Base-by-base conservation (phyloP, 2,797 vertebrate species). In the Acipenser oxyrinchus region DNA sequence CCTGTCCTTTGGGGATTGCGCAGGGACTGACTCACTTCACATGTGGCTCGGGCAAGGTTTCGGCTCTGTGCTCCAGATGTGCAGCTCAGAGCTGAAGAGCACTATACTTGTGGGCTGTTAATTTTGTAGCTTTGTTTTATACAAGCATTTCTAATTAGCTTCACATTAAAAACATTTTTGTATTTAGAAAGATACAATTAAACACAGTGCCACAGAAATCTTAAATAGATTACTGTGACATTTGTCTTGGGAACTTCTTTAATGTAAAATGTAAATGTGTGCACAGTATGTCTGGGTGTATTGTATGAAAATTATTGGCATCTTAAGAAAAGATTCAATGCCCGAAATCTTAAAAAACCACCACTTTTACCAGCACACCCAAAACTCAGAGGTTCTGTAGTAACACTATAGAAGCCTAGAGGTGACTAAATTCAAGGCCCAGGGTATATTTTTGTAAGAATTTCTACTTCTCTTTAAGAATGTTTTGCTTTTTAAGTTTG, bases 51-150 rank as follows among this genome's bases (percentile, higher is more conserved):
- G 11, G 60, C 60, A 18, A 50, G 51, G 62, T 62, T 62, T 74
- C 57, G 51, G 49, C 66, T 68, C 70, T 69, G 49, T 64, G 75
- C 60, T 49, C 69, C 72, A 71, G 57, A 72, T 75, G 75, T 64
- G 60, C 49, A 10, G 10, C 66, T 13, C 50, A 9, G 55, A 52
- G 49, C 51, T 51, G 15, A 57, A 48, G 10, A 18, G 6, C 59
- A 51, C 60, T 11, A 59, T 52, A 10, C 49, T 8, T 10, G 10
- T 51, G 50, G n/a, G 13, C 49, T 23, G 49, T 51, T 49, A 62
- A 13, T 23, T 67, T 37, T 11, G 8, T 63, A 60, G 18, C 37
- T 62, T 48, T 49, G 51, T 23, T 66, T 66, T 13, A 57, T 60
- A 18, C 37, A 51, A 51, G 62, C 8, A 9, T 66, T 70, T 62